phyloP scores from a whole-genome alignment of 2,888 invertebrate genomes.

The Pyrrhosoma nymphula region DNA sequence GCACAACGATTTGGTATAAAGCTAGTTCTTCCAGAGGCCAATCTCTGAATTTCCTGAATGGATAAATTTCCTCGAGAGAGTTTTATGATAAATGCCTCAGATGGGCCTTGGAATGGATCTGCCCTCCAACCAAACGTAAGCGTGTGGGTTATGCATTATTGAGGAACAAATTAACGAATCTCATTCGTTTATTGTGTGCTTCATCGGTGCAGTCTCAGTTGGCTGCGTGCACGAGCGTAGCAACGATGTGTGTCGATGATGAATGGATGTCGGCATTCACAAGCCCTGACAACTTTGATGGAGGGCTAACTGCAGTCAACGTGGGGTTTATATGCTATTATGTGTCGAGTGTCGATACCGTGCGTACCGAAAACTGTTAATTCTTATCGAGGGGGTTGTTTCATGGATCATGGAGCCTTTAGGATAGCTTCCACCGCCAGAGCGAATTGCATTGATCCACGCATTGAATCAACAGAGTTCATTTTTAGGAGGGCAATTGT shows the following conservation, averaged over 20 bases:
- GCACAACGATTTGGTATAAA: too few species aligned
- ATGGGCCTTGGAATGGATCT: too few species aligned
- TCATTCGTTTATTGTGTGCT: too few species aligned
- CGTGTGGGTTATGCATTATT: too few species aligned
- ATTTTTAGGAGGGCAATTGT: neutral
- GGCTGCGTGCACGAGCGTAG: too few species aligned
- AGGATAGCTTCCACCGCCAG: neutral
- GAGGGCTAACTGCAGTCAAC: neutral
- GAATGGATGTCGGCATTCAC: neutral
- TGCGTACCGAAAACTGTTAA: neutral
- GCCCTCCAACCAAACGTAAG: too few species aligned
- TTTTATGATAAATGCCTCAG: too few species aligned
- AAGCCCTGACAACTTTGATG: neutral
- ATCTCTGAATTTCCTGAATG: too few species aligned
- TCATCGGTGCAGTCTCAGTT: too few species aligned
- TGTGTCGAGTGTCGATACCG: neutral
- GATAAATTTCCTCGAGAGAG: too few species aligned
- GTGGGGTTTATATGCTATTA: neutral
- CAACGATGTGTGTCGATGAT: neutral
- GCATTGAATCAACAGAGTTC: neutral
- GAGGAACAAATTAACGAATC: too few species aligned
- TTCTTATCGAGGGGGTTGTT: neutral
- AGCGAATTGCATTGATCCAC: neutral
- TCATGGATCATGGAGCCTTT: neutral
- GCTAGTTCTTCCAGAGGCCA: too few species aligned